These are phyloP conservation scores for Leuciscus waleckii DNA, from an alignment of 2,797 vertebrate genomes.

Conservation along the genomic window DNA sequence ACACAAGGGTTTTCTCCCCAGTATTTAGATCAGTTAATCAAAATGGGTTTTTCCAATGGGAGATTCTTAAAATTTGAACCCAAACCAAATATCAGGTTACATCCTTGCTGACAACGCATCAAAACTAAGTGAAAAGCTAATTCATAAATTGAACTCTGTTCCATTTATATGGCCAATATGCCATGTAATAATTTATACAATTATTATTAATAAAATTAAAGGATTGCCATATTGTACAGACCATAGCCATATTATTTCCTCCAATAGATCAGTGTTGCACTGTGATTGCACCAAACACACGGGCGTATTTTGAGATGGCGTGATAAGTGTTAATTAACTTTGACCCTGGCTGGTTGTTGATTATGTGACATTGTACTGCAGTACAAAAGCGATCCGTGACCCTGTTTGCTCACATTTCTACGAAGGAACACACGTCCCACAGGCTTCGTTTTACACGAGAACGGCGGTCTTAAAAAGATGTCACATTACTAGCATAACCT, in stretches of 20 bases:
- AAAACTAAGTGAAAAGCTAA: background rate
- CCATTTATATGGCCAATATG: background rate
- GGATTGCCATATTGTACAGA: background rate
- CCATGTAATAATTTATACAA: background rate
- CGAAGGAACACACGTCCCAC: constrained; percentile 46
- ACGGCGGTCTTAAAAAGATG: constrained; percentile 55
- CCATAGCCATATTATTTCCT: background rate
- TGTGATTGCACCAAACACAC: constrained; percentile 8
- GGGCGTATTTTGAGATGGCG: constrained; percentile 37
- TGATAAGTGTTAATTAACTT: constrained; percentile 49
- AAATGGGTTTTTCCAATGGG: background rate
- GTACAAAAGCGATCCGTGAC: constrained; percentile 43
- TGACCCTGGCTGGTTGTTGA: constrained; percentile 37
- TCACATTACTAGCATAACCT: constrained; percentile 50
- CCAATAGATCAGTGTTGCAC: background rate
- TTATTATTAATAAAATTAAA: background rate
- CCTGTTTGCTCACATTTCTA: constrained; percentile 41
- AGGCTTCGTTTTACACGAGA: constrained; percentile 40
- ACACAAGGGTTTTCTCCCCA: background rate
- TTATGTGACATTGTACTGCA: constrained; percentile 49
- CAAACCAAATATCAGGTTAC: background rate
- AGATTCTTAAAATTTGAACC: background rate
- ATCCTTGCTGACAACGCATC: background rate
- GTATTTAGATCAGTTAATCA: background rate
- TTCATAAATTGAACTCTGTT: background rate